phyloP scores from a whole-genome alignment of 2,888 invertebrate species.

The Siphlonurus alternatus region DNA sequence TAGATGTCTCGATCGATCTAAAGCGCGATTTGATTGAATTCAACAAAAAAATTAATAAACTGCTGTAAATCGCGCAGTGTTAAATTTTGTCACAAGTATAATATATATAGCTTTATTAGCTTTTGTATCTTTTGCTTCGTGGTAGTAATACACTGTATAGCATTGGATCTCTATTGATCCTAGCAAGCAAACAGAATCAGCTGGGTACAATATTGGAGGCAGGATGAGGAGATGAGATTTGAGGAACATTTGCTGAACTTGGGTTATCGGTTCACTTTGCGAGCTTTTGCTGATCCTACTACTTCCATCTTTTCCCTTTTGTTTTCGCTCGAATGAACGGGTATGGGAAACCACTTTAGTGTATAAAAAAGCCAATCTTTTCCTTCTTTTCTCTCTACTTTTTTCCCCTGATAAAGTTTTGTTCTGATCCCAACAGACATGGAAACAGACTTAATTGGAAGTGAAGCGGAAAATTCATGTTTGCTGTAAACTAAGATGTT shows the following conservation, averaged over 20 bases:
- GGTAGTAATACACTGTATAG: no score
- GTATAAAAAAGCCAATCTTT: slow-evolving; percentile 1
- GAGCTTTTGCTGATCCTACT: background rate
- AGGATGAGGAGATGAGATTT: background rate
- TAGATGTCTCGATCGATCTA: no score
- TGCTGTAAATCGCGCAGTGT: no score
- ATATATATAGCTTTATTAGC: no score
- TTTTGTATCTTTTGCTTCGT: no score
- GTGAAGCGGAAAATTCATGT: slow-evolving; percentile 2
- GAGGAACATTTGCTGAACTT: background rate
- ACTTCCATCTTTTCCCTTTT: background rate
- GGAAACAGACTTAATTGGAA: slow-evolving; percentile 3
- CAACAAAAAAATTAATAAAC: no score
- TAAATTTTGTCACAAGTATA: no score
- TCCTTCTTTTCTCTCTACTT: background rate
- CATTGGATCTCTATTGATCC: no score
- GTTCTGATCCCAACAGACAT: background rate
- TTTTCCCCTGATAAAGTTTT: slow-evolving; percentile 1
- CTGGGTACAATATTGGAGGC: background rate
- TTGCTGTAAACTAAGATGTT: slow-evolving; percentile 2
- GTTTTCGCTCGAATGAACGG: background rate
- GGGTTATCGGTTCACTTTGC: background rate
- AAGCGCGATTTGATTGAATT: no score
- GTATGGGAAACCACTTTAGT: slow-evolving; percentile 1
- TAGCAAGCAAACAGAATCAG: no score